A percentile compares a stretch with the other conserved stretches of the same genome.
Evolutionary conservation across 2,888 invertebrate genomes (phyloP).

Genomic region (Rhamphomyia laevipes): DNA sequence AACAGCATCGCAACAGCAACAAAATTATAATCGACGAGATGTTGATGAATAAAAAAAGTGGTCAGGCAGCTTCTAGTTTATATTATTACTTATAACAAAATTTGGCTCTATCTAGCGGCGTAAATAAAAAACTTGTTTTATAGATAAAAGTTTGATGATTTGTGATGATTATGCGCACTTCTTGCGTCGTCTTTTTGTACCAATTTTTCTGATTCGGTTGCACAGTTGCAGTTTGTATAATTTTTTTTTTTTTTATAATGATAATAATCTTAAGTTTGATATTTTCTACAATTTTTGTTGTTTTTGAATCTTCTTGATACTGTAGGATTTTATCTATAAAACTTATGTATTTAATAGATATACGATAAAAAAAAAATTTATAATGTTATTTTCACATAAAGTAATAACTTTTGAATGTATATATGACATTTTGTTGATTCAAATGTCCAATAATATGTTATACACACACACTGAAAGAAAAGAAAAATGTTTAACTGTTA

Average conservation of each 20-base stretch:
- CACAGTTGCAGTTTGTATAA: background rate
- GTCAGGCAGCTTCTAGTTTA: constrained; percentile 10
- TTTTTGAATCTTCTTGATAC: background rate
- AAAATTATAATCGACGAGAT: too few species aligned
- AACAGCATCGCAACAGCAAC: too few species aligned
- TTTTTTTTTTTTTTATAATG: too few species aligned
- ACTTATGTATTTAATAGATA: too few species aligned
- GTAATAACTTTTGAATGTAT: too few species aligned
- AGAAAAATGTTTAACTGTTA: too few species aligned
- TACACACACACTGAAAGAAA: too few species aligned
- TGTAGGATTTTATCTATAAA: too few species aligned
- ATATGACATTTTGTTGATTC: too few species aligned
- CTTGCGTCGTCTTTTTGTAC: background rate
- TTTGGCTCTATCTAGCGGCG: background rate
- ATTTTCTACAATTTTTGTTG: background rate
- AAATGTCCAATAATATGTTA: too few species aligned
- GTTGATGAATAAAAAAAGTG: constrained; percentile 3
- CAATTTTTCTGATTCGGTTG: background rate
- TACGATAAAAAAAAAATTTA: too few species aligned
- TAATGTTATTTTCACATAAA: too few species aligned
- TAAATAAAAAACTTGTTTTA: background rate
- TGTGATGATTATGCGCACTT: background rate
- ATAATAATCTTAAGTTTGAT: background rate
- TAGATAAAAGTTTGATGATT: background rate
- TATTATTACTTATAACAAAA: background rate